phyloP scores from a whole-genome alignment of 1,140 invertebrate genomes.

The Anastrepha obliqua region DNA sequence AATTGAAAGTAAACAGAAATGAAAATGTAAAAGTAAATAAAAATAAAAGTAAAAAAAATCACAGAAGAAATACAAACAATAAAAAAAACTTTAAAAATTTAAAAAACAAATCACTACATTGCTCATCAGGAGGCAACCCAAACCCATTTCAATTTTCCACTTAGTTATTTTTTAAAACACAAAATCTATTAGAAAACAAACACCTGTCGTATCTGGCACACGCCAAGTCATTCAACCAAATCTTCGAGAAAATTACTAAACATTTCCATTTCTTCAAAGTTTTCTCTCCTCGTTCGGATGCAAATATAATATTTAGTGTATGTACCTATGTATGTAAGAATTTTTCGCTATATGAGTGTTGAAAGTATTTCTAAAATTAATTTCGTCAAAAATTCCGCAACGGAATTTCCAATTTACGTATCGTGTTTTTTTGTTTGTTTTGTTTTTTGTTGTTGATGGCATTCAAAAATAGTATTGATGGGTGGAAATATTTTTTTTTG shows the following conservation, averaged over 20 bases:
- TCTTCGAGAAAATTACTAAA: background rate
- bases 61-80: background rate
- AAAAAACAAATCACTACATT: background rate
- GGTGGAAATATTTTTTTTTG: background rate
- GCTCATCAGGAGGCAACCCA: too few species aligned
- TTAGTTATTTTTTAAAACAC: background rate
- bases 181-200: background rate
- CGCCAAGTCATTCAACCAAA: conserved; percentile 36
- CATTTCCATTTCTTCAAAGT: background rate
- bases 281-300: background rate
- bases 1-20: too few species aligned
- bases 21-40: too few species aligned
- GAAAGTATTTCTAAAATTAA: conserved; percentile 12
- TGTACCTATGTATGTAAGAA: too few species aligned
- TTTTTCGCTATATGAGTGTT: background rate
- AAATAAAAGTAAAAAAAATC: too few species aligned
- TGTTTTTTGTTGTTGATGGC: background rate
- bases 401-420: background rate
- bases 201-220: background rate
- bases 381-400: background rate
- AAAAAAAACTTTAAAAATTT: background rate
- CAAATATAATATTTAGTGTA: too few species aligned
- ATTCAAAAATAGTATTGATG: background rate
- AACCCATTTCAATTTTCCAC: background rate
- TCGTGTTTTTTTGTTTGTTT: background rate